A percentile compares a stretch with the other conserved stretches of the same genome.
These are phyloP conservation scores for Harmothoe impar DNA, from an alignment of 2,888 invertebrate genomes.

Conservation along the genomic window DNA sequence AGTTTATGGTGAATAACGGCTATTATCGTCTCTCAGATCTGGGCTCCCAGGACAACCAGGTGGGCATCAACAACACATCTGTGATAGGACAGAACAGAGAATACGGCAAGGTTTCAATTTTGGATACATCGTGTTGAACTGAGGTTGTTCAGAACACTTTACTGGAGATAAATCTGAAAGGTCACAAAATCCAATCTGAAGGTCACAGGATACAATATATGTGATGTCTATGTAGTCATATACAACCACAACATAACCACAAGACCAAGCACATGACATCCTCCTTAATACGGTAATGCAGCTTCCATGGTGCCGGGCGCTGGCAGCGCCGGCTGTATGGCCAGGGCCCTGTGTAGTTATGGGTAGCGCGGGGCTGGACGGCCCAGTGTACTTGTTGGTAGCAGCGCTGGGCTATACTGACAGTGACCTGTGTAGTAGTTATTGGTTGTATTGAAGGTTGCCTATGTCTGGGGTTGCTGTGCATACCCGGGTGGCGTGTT, in stretches of 20 bases:
- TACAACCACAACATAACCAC: conserved; percentile 48
- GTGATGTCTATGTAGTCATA: conserved; percentile 44
- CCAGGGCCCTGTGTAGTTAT: not conserved
- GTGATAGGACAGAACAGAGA: not conserved
- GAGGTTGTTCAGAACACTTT: not conserved
- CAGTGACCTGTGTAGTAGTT: not conserved
- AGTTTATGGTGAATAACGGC: conserved; percentile 55
- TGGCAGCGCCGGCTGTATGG: not conserved
- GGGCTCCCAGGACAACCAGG: not conserved
- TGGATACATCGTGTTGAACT: too few species aligned
- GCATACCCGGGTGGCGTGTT: not conserved
- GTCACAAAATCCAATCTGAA: not conserved
- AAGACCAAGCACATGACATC: conserved; percentile 56
- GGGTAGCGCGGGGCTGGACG: too few species aligned
- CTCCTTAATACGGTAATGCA: not conserved
- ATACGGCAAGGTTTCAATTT: too few species aligned
- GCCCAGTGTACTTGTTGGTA: too few species aligned
- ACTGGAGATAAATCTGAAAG: not conserved
- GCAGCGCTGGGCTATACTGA: not conserved
- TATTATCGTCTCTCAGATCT: not conserved
- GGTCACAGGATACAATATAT: conserved; percentile 43
- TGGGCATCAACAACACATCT: conserved; percentile 24
- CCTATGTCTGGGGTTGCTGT: not conserved
- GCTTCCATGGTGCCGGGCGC: too few species aligned
- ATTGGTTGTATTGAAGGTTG: conserved; percentile 1